Percentiles rank a stretch among this genome's conserved stretches.
These are phyloP conservation scores for Apotomis betuletana DNA, from an alignment of 2,888 invertebrate species.

Conservation along the genomic window DNA sequence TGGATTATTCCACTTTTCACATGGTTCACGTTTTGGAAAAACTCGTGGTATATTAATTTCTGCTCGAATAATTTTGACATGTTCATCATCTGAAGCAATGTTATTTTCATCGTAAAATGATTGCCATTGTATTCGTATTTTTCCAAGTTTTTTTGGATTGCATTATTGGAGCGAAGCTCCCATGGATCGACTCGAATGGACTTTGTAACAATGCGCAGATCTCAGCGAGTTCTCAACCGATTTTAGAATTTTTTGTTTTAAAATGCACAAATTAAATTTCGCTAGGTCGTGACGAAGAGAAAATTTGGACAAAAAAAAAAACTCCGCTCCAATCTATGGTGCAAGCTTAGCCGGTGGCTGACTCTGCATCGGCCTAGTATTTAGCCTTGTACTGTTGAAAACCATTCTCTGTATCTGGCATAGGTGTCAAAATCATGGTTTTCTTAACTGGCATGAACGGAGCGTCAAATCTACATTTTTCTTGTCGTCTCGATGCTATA, in stretches of 20 bases:
- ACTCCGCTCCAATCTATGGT: too few species aligned
- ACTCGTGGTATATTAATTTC: slow-evolving; percentile 1
- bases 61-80: slow-evolving; percentile 2
- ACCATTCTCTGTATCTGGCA: neutral
- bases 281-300: too few species aligned
- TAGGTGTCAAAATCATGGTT: slow-evolving; percentile 3
- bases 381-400: neutral
- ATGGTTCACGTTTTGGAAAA: neutral
- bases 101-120: neutral
- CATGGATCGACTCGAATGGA: too few species aligned
- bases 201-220: too few species aligned
- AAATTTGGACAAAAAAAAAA: too few species aligned
- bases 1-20: slow-evolving; percentile 1
- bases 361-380: too few species aligned
- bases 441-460: slow-evolving; percentile 3
- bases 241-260: too few species aligned
- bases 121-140: neutral
- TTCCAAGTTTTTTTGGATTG: neutral
- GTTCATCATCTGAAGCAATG: neutral
- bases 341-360: too few species aligned
- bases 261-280: too few species aligned
- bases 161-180: too few species aligned
- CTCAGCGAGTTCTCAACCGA: too few species aligned
- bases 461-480: slow-evolving; percentile 4
- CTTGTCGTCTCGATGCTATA: neutral